Evolutionary conservation across 2,797 vertebrate genomes (phyloP).

Genomic region (Alectoris magna): DNA sequence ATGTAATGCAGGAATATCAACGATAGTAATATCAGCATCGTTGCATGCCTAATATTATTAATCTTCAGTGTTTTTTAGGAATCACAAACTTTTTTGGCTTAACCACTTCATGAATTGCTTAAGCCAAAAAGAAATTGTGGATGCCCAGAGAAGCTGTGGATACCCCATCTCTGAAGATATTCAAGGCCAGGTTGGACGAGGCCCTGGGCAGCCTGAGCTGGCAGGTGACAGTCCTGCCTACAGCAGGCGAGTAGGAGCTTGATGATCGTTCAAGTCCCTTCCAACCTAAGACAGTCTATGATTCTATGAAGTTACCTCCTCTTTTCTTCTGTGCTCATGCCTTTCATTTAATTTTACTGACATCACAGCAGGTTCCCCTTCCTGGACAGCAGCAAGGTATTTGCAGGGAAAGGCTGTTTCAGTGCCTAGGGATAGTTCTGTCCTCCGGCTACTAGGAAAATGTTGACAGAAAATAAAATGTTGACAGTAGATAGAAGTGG

Average conservation of each 20-base stretch:
- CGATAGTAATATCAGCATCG: not conserved
- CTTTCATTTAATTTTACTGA: not conserved
- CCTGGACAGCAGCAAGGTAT: not conserved
- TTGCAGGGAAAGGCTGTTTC: not conserved
- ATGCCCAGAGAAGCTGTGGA: no score
- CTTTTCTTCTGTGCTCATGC: not conserved
- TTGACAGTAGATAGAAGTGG: not conserved
- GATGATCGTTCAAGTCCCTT: no score
- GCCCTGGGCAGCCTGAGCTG: no score
- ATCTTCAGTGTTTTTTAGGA: not conserved
- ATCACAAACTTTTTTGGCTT: not conserved
- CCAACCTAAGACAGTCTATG: no score
- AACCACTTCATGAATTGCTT: not conserved
- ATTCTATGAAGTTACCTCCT: not conserved
- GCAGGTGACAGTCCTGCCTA: no score
- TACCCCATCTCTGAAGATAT: no score
- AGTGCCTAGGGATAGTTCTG: not conserved
- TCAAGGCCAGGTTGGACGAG: no score
- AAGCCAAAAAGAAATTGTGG: no score
- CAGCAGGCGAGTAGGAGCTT: no score
- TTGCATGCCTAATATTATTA: not conserved
- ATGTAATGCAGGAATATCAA: not conserved
- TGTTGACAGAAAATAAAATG: not conserved
- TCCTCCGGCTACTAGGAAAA: not conserved
- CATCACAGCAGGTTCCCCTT: not conserved